Evolutionary conservation across 2,113 vertebrate species (phyloP), one percentile per base, ranked within the genome.

Genomic region (Crotalus tigris): DNA sequence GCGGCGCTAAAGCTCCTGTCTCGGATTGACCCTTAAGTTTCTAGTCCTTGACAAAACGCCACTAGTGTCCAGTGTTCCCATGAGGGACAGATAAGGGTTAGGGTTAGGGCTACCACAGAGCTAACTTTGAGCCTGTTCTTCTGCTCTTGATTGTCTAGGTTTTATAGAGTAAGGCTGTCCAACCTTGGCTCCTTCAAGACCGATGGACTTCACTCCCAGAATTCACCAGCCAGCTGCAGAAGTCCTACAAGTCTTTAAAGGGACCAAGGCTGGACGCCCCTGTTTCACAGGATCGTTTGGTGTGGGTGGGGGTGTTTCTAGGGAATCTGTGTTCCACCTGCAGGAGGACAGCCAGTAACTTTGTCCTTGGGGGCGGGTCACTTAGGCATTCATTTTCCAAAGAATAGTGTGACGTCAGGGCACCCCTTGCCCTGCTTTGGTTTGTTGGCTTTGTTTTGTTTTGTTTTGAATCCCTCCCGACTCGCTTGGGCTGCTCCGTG

Each of bases 401-500:
- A 12, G 44, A 51, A 19, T 2, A 19, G 4, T 2, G 23, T 0
- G 1, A 23, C 4, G 11, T 15, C 4, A 2, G 24, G 19, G 75
- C 75, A 5, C 4, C 19, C 33, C 1, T 19, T 21, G n/a, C 26
- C 15, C 55, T 90, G 23, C 0, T 3, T 17, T 17, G 1, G 4
- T 33, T 17, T 46, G 49, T 53, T 44, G 8, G 2, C 24, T 26
- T 49, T 46, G 5, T 57, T 19, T 1, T 1, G 0, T 12, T 4
- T 1, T 5, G 49, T 51, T 12, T 5, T 57, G 12, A 0, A 4
- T 6, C 33, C 33, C 33, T 81, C 69, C 39, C 1, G 53, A 75
- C 33, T 92, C 49, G 4, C 88, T 85, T 86, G 46, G 15, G 75
- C n/a, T 86, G 17, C 23, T 64, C 46, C 29, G n/a, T 54, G 88